These are phyloP conservation scores for Dryocosmus kuriphilus DNA, from an alignment of 2,888 invertebrate genomes.

Conservation along the genomic window DNA sequence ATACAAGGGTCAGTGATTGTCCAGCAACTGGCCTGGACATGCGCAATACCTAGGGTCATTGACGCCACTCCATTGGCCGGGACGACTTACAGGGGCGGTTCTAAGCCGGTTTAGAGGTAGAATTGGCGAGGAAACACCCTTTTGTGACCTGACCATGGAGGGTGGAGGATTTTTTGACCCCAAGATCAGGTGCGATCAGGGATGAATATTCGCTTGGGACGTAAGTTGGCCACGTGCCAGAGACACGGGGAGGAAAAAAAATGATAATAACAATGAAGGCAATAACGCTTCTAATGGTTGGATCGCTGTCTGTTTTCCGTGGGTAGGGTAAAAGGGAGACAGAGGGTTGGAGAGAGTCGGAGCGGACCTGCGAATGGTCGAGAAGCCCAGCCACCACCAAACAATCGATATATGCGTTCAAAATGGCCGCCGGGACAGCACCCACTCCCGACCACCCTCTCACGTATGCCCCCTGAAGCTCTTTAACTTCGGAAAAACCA, in stretches of 20 bases:
- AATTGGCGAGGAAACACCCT: slow-evolving; percentile 64
- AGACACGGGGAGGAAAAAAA: slow-evolving; percentile 22
- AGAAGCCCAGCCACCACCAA: slow-evolving; percentile 77
- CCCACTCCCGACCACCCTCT: slow-evolving; percentile 71
- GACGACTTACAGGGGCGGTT: slow-evolving; percentile 72
- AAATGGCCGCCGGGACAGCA: slow-evolving; percentile 78
- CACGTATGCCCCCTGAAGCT: slow-evolving; percentile 75
- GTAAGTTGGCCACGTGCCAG: slow-evolving; percentile 57
- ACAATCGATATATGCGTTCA: slow-evolving; percentile 78
- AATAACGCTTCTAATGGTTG: slow-evolving; percentile 36
- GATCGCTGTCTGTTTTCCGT: slow-evolving; percentile 44
- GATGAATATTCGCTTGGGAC: slow-evolving; percentile 43
- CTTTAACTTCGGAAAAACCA: slow-evolving; percentile 73
- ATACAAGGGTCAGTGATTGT: slow-evolving; percentile 52
- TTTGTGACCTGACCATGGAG: slow-evolving; percentile 55
- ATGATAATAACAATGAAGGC: slow-evolving; percentile 8
- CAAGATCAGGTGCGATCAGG: slow-evolving; percentile 61
- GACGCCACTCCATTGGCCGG: slow-evolving; percentile 71
- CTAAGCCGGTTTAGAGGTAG: slow-evolving; percentile 76
- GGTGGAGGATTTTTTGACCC: slow-evolving; percentile 58
- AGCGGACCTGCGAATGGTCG: slow-evolving; percentile 73
- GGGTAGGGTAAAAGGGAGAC: slow-evolving; percentile 48
- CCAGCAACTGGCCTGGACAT: slow-evolving; percentile 66
- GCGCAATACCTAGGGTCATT: slow-evolving; percentile 71
- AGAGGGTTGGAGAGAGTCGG: slow-evolving; percentile 49